A percentile compares a stretch with the other conserved stretches of the same genome.
These are phyloP conservation scores for Euschistus heros DNA, from an alignment of 1,140 invertebrate genomes.

Conservation along the genomic window DNA sequence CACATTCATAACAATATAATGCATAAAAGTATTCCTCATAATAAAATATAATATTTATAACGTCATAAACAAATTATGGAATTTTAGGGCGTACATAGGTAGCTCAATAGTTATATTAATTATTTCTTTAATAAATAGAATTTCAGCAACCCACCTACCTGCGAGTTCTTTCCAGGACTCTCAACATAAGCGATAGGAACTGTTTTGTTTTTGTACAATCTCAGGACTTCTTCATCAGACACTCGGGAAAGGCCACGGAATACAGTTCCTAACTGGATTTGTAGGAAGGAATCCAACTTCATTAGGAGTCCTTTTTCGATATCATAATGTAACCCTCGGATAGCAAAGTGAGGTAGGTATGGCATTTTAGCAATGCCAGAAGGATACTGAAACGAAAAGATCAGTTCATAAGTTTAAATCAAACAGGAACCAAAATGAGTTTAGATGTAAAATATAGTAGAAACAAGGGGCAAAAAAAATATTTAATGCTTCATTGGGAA, in stretches of 20 bases:
- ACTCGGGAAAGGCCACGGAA: slow-evolving; percentile 76
- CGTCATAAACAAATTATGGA: not conserved
- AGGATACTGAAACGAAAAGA: slow-evolving; percentile 67
- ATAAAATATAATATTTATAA: not conserved
- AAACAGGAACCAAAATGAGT: no score
- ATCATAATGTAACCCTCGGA: slow-evolving; percentile 91
- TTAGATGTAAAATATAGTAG: no score
- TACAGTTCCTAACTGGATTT: slow-evolving; percentile 92
- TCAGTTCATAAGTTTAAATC: not conserved
- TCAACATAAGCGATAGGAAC: slow-evolving; percentile 75
- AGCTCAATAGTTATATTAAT: not conserved
- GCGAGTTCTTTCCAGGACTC: slow-evolving; percentile 29
- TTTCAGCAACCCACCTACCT: slow-evolving; percentile 17
- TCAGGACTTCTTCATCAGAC: slow-evolving; percentile 71
- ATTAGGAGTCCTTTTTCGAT: slow-evolving; percentile 89
- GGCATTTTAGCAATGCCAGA: slow-evolving; percentile 66
- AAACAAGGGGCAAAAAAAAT: no score
- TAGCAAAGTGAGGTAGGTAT: slow-evolving; percentile 83
- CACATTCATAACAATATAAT: no score
- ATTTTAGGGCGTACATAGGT: not conserved
- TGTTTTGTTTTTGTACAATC: slow-evolving; percentile 75
- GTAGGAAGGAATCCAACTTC: slow-evolving; percentile 91
- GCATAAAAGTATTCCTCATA: no score
- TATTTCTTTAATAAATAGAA: not conserved
- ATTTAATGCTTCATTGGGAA: no score